A percentile compares a stretch with the other conserved stretches of the same genome.
These are phyloP conservation scores for Philonicus albiceps DNA, from an alignment of 2,888 invertebrate genomes.

Conservation along the genomic window DNA sequence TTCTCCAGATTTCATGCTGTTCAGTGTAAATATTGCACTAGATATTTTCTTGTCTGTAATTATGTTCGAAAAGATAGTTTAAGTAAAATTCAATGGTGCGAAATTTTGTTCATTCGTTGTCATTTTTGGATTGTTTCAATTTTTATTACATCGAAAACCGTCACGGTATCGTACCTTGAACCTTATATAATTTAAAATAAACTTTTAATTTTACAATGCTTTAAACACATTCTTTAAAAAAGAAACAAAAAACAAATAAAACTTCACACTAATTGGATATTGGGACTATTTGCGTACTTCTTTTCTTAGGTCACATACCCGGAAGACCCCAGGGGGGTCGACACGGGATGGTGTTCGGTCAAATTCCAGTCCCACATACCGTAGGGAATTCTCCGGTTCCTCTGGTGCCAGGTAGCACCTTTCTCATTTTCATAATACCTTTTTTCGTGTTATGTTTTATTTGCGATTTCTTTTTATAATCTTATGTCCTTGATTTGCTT, in stretches of 20 bases:
- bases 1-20: neutral
- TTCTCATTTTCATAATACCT: conserved; percentile 52
- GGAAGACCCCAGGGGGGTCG: conserved; percentile 72
- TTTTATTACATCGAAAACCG: neutral
- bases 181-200: neutral
- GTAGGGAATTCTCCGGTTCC: conserved; percentile 64
- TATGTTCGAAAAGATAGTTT: conserved; percentile 9
- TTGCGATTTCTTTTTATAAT: conserved; percentile 39
- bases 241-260: conserved; percentile 2
- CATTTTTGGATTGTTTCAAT: conserved; percentile 23
- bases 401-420: conserved; percentile 66
- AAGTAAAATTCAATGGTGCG: neutral
- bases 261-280: conserved; percentile 26
- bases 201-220: conserved; percentile 5
- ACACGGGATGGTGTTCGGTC: conserved; percentile 72
- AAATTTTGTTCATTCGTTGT: neutral
- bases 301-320: conserved; percentile 68
- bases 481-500: conserved; percentile 13
- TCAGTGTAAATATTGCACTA: conserved; percentile 28
- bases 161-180: neutral
- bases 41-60: conserved; percentile 25
- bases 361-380: conserved; percentile 65
- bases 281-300: conserved; percentile 46
- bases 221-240: conserved; percentile 4
- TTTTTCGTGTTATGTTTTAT: conserved; percentile 45